phyloP scores from a whole-genome alignment of 1,140 invertebrate genomes.

The Brachionus plicatilis region DNA sequence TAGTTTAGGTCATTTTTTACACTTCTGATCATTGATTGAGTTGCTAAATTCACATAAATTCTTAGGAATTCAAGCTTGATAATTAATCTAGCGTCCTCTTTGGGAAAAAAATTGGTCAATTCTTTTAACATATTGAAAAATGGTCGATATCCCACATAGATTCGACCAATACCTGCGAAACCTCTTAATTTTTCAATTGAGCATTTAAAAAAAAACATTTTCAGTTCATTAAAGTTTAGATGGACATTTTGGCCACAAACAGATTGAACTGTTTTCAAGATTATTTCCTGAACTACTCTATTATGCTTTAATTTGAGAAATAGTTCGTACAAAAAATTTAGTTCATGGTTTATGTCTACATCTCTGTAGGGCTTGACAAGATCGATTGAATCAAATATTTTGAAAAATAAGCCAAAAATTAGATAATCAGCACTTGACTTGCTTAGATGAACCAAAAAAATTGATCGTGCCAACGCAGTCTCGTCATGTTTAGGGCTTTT shows the following conservation, averaged over 20 bases:
- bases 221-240: background rate
- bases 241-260: background rate
- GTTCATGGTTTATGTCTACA: background rate
- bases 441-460: constrained; percentile 8
- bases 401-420: constrained; percentile 1
- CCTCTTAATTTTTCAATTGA: constrained; percentile 5
- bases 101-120: background rate
- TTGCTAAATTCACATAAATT: background rate
- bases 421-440: background rate
- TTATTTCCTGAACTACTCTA: background rate
- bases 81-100: background rate
- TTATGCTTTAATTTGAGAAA: background rate
- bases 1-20: background rate
- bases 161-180: background rate
- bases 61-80: background rate
- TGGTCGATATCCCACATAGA: background rate
- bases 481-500: background rate
- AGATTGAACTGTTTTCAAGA: background rate
- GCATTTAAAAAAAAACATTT: background rate
- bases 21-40: background rate
- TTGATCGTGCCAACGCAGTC: background rate
- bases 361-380: background rate
- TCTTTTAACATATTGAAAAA: background rate
- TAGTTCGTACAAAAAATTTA: background rate
- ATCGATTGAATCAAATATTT: constrained; percentile 10